Base-by-base conservation (phyloP, 1,140 invertebrate genomes). In the Drosophila saltans region DNA sequence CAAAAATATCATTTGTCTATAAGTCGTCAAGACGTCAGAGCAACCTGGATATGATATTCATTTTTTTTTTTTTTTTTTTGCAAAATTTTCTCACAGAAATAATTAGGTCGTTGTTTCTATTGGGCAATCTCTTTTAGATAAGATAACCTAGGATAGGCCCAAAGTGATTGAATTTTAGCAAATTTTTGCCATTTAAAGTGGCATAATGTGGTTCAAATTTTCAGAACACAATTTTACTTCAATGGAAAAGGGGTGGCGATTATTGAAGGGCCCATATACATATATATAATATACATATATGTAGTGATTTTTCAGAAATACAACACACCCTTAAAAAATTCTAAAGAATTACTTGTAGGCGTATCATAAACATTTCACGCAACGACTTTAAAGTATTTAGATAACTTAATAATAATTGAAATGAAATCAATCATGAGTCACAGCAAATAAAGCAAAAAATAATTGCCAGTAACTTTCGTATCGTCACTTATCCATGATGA, bases 1-100 rank as follows among this genome's bases (percentile, higher is more conserved):
- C 82, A 72, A 79, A 76, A 75, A 80, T 81, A 86, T 16, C 16
- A 86, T 88, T 86, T 86, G 76, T 88, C 76, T 78, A 71, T 79
- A 76, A 83, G 24, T 48, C 55, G 72, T 68, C 62, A 62, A 73
- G 61, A 28, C n/a, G 40, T 36, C 33, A 7, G 2, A 30, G 28
- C 28, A 30, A 2, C 2, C 4, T 30, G 28, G 28, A 30, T 30
- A 30, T 36, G 6, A 36, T 7, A 4, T 36, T 36, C 0, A 36
- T 36, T 36, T 36, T 6, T 30, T 30, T 30, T 30, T 30, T 16
- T 16, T 16, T 16, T 16, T 16, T 16, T 16, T n/a, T n/a, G 45
- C 45, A 52, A 52, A 52, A 24, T 11, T 11, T n/a, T 21, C 30
- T 65, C 39, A 33, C 0, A 7, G 8, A 48, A 40, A 75, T 52